Base-by-base conservation (phyloP, 2,113 vertebrate genomes). In the Glaucomys volans region DNA sequence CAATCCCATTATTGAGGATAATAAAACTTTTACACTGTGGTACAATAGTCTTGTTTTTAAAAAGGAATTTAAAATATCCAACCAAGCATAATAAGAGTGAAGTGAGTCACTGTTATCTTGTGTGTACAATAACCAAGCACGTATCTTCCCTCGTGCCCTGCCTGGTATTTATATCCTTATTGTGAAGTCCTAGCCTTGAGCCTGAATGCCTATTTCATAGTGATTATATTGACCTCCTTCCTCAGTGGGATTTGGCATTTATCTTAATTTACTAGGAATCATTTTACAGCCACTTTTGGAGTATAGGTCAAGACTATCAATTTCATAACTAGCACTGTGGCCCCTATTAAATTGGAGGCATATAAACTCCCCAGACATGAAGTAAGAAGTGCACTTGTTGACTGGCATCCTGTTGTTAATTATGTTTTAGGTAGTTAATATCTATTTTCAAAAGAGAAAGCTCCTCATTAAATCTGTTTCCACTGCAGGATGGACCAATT, bases 351-450 rank as follows among this genome's bases (percentile, higher is more conserved):
- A 98, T 74, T 85, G 97, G 97, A 97, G 98, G 94, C 92, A 95
- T 94, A 96, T 96, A 96, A 98, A 97, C 79, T 98, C 97, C 97
- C 96, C 89, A 95, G 96, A 98, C 42, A 57, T 94, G 97, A 97
- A 98, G 97, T 79, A 92, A 97, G 98, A 98, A 97, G 91, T 95
- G 92, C 62, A 94, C 96, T 97, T 59, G 75, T 86, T 97, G 97
- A 98, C 95, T 98, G 98, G 95, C 96, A 97, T 96, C 87, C 89
- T 1, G 35, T 96, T 98, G 97, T 98, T 98, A 98, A 98, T 98
- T 98, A 98, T 97, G 91, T 97, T 98, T 98, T 98, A 98, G 98
- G 97, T 96, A 98, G 97, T 97, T 98, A 97, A 94, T 92, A 74
- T 97, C 96, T 97, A 96, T 94, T 98, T 97, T 98, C 97, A 87